Conservation (phyloP, 1,140 invertebrate genomes). For the Arctopsyche grandis region DNA sequence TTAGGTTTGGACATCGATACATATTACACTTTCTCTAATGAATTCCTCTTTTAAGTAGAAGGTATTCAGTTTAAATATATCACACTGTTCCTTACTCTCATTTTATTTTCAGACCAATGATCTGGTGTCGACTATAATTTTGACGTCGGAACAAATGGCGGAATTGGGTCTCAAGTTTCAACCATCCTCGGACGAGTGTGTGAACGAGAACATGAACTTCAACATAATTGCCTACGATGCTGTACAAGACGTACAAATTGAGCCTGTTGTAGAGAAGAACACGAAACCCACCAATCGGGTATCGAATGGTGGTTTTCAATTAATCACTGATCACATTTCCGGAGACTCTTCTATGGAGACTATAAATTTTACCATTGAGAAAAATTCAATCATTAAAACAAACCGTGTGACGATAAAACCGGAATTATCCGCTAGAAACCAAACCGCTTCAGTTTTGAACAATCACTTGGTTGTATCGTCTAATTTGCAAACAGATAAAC, state of each 20-base stretch:
- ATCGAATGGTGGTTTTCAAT: not conserved
- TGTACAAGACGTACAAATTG: not conserved
- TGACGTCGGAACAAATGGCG: conserved; percentile 44
- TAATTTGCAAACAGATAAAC: too few relatives aligned
- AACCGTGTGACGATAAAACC: not conserved
- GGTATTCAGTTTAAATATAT: too few relatives aligned
- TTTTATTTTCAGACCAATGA: conserved; percentile 42
- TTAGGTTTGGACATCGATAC: too few relatives aligned
- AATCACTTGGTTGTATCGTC: too few relatives aligned
- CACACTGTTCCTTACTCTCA: too few relatives aligned
- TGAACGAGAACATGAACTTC: not conserved
- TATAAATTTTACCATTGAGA: not conserved
- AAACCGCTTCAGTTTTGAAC: too few relatives aligned
- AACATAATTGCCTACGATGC: not conserved
- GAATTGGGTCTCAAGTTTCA: conserved; percentile 46
- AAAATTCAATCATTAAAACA: not conserved
- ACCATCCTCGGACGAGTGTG: not conserved
- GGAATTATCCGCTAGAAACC: too few relatives aligned
- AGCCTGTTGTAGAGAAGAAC: not conserved
- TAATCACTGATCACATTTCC: not conserved
- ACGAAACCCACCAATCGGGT: not conserved
- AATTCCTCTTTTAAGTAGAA: too few relatives aligned
- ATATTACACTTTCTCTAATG: too few relatives aligned
- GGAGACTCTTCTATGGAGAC: not conserved
- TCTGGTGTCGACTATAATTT: conserved; percentile 41